Percentiles rank a stretch among this genome's conserved stretches.
Conservation (phyloP, 2,888 invertebrate genomes). For the Acleris laterana region DNA sequence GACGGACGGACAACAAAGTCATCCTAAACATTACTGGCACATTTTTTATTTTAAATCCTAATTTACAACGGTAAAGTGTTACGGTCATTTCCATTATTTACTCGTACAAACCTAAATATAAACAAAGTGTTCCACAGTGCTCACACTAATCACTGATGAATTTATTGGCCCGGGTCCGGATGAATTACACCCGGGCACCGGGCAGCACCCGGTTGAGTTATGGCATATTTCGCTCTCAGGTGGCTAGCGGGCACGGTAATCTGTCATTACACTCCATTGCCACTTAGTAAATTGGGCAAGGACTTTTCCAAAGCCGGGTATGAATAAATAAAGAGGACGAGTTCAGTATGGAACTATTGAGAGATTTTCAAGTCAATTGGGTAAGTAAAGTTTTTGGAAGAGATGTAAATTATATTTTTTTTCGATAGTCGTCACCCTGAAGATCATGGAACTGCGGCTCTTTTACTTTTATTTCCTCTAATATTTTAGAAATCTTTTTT, state of each 20-base stretch:
- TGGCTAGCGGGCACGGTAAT: conserved; percentile 65
- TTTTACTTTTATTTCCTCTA: too few species aligned
- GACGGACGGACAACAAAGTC: too few species aligned
- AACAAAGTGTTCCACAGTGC: conserved; percentile 16
- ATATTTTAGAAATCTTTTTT: too few species aligned
- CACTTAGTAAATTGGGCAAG: conserved; percentile 68
- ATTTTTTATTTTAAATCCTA: too few species aligned
- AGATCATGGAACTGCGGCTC: too few species aligned
- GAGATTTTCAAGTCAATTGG: too few species aligned
- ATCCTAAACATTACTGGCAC: too few species aligned
- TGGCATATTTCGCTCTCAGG: conserved; percentile 70
- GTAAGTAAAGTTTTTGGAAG: too few species aligned
- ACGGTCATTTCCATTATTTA: too few species aligned
- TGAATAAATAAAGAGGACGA: conserved; percentile 26
- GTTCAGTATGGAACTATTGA: neutral
- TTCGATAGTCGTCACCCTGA: too few species aligned
- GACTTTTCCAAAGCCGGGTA: conserved; percentile 40
- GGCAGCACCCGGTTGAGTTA: conserved; percentile 61
- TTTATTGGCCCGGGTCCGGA: conserved; percentile 74
- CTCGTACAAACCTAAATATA: neutral
- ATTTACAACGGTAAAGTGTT: too few species aligned
- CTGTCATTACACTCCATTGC: conserved; percentile 69
- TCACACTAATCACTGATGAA: conserved; percentile 75
- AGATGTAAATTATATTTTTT: too few species aligned
- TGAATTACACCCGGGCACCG: conserved; percentile 60